These are phyloP conservation scores for Anguilla rostrata DNA, from an alignment of 2,113 vertebrate species.

Conservation along the genomic window DNA sequence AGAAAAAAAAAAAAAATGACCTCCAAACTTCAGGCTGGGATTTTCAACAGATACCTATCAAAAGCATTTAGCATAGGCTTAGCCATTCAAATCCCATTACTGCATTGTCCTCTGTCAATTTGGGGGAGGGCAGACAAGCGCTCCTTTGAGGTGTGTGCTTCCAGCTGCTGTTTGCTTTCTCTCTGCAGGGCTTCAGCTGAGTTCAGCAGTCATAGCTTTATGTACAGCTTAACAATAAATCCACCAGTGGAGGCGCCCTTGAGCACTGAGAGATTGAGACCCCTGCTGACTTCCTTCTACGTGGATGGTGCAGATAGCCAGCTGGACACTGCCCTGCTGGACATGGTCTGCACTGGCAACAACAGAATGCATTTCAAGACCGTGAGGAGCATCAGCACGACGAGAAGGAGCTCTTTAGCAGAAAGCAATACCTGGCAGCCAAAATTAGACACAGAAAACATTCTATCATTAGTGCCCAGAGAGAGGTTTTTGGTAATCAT, in stretches of 20 bases:
- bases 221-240: not conserved
- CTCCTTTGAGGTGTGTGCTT: not conserved
- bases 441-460: too few relatives aligned
- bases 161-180: not conserved
- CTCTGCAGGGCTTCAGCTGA: not conserved
- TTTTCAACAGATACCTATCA: not conserved
- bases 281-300: not conserved
- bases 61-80: not conserved
- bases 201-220: not conserved
- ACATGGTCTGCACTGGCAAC: too few relatives aligned
- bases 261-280: not conserved
- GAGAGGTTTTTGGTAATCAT: too few relatives aligned
- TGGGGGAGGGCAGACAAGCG: not conserved
- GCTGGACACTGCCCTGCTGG: not conserved
- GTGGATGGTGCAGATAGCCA: not conserved
- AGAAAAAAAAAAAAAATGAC: not conserved
- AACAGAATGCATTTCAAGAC: too few relatives aligned
- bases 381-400: too few relatives aligned
- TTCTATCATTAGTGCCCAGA: too few relatives aligned
- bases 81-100: not conserved
- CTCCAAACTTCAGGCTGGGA: not conserved
- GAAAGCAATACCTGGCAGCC: too few relatives aligned
- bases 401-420: too few relatives aligned
- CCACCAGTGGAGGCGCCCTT: not conserved
- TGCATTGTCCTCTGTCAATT: not conserved